Evolutionary conservation across 1,140 invertebrate genomes (phyloP).

Genomic region (Tetramorium parvispinum): DNA sequence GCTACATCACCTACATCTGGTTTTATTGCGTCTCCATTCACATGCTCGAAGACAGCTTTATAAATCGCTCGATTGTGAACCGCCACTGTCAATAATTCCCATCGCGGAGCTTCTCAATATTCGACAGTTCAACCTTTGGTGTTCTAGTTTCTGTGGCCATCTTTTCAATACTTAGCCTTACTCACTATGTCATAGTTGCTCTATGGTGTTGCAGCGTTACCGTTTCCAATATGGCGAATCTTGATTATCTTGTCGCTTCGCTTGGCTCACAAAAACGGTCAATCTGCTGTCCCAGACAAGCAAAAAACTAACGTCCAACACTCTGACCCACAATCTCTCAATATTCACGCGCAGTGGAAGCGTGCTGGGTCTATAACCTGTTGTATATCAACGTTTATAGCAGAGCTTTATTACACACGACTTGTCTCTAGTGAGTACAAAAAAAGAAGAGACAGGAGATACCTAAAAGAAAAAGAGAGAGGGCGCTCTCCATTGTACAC

Average conservation of each 20-base stretch:
- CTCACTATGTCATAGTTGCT: neutral
- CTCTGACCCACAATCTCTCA: too few relatives aligned
- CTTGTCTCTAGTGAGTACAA: too few relatives aligned
- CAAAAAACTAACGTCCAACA: too few relatives aligned
- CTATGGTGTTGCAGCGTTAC: neutral
- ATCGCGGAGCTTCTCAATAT: neutral
- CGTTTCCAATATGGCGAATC: neutral
- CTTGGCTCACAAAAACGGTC: neutral
- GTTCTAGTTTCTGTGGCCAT: neutral
- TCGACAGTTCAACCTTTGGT: neutral
- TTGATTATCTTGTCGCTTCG: neutral
- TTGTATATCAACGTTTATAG: too few relatives aligned
- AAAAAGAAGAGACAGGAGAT: too few relatives aligned
- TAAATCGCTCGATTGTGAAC: neutral
- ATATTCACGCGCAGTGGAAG: conserved; percentile 93
- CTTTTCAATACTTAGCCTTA: neutral
- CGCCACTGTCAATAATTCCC: neutral
- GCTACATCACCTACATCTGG: neutral
- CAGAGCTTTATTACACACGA: too few relatives aligned
- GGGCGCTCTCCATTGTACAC: too few relatives aligned
- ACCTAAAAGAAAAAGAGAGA: too few relatives aligned
- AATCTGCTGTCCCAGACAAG: too few relatives aligned
- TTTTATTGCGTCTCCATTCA: neutral
- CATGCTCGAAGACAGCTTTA: neutral
- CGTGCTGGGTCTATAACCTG: conserved; percentile 98